Evolutionary conservation across 2,888 invertebrate genomes (phyloP), one percentile per base, ranked within the genome.

Genomic region (Himalopsyche anomala): DNA sequence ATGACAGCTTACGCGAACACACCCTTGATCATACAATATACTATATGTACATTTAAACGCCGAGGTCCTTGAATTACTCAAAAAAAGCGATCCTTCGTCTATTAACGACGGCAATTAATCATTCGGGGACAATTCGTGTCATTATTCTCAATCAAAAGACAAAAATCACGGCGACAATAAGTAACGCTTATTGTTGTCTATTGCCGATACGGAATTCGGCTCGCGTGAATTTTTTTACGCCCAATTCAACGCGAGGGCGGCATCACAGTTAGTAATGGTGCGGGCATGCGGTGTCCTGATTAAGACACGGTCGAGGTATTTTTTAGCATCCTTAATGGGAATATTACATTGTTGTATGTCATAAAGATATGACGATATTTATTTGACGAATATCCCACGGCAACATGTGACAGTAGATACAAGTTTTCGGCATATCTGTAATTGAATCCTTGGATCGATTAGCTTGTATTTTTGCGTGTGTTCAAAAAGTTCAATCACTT

Each of bases 121-220:
- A 19, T 2, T 8, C 19, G 3, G 19, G 2, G 62, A 6, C 62
- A 62, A 9, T 62, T 62, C 5, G 62, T 19, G 62, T 62, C 62
- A 62, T 62, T 62, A 62, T 62, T 62, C 62, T 62, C 19, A 62
- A 62, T 62, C 62, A 62, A 62, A 19, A n/a, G 62, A 62, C 62
- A 62, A 28, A 62, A 62, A 62, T 62, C 62, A 19, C 62, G 28
- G 62, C 62, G 62, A 28, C 62, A 62, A 62, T 62, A 62, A 62
- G 62, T 19, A 19, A 62, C 62, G 62, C 62, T 62, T 62, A 62
- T 28, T 62, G n/a, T 62, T 62, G 62, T 19, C 62, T 62, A 62
- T 62, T 62, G 62, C 62, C 62, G 19, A 62, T 62, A 19, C 19
- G 28, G 62, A 62, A 62, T 62, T 28, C 28, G 62, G 8, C 9